Evolutionary conservation across 2,113 vertebrate species (phyloP), one percentile per base, ranked within the genome.

Genomic region (Zonotrichia leucophrys): DNA sequence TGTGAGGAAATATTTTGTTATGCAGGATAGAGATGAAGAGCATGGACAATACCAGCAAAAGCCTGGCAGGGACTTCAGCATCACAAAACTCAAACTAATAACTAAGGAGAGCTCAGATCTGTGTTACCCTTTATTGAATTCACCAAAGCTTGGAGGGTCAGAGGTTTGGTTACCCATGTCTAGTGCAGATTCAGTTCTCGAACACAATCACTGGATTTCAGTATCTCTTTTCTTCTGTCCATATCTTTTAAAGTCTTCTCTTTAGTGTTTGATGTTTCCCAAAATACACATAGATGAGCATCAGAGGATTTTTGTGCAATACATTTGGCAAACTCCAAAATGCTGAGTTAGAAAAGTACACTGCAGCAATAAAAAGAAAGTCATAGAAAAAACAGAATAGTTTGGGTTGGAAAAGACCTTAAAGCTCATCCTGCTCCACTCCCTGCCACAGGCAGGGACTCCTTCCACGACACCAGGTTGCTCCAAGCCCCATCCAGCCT

Each of bases 391-490:
- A 55, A 6, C 31, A 55, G 53, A 55, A 49, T 42, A 12, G 22
- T 16, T 77, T 56, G 30, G 15, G 31, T 24, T 77, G 27, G 22
- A 56, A 70, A 55, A 42, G 12, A 37, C 15, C 4, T 63, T 49
- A 37, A 56, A 63, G 10, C 23, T 55, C 63, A 63, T 33, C 22
- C 19, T 11, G 11, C 23, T 31, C 55, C 14, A 18, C 7, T 9
- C 11, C 14, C n/a, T n/a, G n/a, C n/a, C n/a, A n/a, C n/a, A n/a
- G n/a, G n/a, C n/a, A n/a, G n/a, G n/a, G n/a, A n/a, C n/a, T n/a
- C n/a, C 30, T 62, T n/a, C 30, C 30, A 15, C 2, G 21, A 5
- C 0, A 1, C 22, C 31, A 33, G 35, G 17, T 8, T 42, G 10
- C 25, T 49, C 70, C 15, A 68, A 76, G 25, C 4, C 22, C 17